Conservation (phyloP, 2,113 vertebrate species). For the Piprites chloris region DNA sequence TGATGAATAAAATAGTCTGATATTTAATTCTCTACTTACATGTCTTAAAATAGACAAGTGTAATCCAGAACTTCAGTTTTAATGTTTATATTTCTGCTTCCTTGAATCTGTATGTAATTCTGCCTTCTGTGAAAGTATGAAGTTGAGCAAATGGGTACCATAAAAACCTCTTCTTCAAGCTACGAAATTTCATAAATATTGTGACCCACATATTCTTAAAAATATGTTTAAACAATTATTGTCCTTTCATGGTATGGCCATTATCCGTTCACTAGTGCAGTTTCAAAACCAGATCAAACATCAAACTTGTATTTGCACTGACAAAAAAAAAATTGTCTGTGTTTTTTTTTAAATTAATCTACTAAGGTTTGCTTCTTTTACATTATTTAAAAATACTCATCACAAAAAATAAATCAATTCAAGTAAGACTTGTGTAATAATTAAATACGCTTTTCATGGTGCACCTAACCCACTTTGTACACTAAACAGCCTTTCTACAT, state of each 20-base stretch:
- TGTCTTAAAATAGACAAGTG: constrained; percentile 55
- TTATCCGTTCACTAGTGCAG: not conserved
- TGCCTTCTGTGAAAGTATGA: constrained; percentile 14
- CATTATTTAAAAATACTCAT: not conserved
- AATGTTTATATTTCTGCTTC: constrained; percentile 8
- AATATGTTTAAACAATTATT: not conserved
- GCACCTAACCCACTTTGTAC: not conserved
- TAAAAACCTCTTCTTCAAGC: not conserved
- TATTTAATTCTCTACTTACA: constrained; percentile 25
- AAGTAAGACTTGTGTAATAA: not conserved
- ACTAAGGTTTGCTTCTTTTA: not conserved
- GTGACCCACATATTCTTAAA: not conserved
- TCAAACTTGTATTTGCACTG: not conserved
- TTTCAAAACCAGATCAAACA: not conserved
- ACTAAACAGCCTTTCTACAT: not conserved
- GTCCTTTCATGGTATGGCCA: not conserved
- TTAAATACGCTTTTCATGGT: not conserved
- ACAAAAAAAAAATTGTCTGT: not conserved
- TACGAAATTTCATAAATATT: not conserved
- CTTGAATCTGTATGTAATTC: not conserved
- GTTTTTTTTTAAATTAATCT: not conserved
- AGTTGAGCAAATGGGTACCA: not conserved
- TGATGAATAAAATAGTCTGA: constrained; percentile 23
- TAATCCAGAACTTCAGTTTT: not conserved
- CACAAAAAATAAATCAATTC: not conserved